Evolutionary conservation across 2,797 vertebrate species (phyloP), one percentile per base, ranked within the genome.

Genomic region (Sebastes cheni): DNA sequence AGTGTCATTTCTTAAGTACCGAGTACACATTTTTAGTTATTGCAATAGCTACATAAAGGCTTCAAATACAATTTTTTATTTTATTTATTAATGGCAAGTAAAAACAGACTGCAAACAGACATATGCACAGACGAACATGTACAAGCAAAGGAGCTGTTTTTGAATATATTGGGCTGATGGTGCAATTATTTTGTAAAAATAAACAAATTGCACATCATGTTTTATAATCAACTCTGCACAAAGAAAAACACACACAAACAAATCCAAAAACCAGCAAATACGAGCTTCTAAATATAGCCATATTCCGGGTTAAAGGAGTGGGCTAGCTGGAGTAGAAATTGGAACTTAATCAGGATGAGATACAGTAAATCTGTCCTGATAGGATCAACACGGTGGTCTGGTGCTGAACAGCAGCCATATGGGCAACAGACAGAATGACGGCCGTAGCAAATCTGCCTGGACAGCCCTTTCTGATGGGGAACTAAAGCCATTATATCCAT

Each of bases 351-450:
- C 59, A 55, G 77, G 71, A 58, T 75, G 58, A 75, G 36, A 25
- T 34, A 12, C 22, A 46, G 46, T 62, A 74, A 83, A 80, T 76
- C 69, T 78, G 34, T 62, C 67, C 64, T 85, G 75, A 83, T 64
- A 67, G 79, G 86, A 81, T 88, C 52, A 86, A 39, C 55, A 61
- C 22, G 29, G 70, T 16, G 67, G 70, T 81, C 59, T 68, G 68
- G 27, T 46, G 34, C 16, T 62, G 29, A 75, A 30, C 54, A 25
- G 23, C 25, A 52, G 66, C 23, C 68, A 58, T 52, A 46, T 55
- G 67, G 64, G 36, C 32, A 55, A 66, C 36, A 32, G 8, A 6
- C 4, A 55, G 67, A 73, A 23, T 30, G 10, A 72, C 8, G 0
- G 25, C 30, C 1, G 8, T 8, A 23, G 12, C 12, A 29, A 55